phyloP scores from a whole-genome alignment of 2,113 vertebrate genomes.

The Dermatemys mawii region DNA sequence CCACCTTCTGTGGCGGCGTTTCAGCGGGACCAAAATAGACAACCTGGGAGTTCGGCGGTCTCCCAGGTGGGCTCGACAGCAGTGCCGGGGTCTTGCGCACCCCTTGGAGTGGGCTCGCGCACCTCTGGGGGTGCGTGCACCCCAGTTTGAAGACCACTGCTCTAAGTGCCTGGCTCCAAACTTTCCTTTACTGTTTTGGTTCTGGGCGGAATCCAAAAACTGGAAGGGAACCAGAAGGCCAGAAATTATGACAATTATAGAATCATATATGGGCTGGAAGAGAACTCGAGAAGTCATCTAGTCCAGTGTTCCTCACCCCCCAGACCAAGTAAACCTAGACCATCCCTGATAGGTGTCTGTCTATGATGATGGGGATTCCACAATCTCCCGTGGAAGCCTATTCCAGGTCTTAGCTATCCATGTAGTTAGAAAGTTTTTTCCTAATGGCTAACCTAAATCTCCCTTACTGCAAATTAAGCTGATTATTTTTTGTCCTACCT shows the following conservation, averaged over 20 bases:
- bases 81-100: too few relatives aligned
- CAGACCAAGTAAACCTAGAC: not conserved
- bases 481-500: not conserved
- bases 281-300: not conserved
- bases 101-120: too few relatives aligned
- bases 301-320: too few relatives aligned
- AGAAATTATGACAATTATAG: not conserved
- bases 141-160: too few relatives aligned
- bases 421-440: not conserved
- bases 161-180: not conserved
- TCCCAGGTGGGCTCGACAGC: too few relatives aligned
- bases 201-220: not conserved
- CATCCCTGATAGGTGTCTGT: not conserved
- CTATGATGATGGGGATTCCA: not conserved
- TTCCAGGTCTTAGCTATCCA: not conserved
- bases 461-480: not conserved
- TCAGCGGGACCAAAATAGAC: too few relatives aligned
- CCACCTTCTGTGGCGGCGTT: too few relatives aligned
- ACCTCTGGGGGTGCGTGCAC: too few relatives aligned
- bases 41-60: too few relatives aligned
- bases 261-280: not conserved
- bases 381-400: not conserved
- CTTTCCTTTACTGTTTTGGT: not conserved
- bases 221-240: not conserved
- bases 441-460: not conserved